phyloP scores from a whole-genome alignment of 2,113 vertebrate genomes.

The Microtus oregoni region DNA sequence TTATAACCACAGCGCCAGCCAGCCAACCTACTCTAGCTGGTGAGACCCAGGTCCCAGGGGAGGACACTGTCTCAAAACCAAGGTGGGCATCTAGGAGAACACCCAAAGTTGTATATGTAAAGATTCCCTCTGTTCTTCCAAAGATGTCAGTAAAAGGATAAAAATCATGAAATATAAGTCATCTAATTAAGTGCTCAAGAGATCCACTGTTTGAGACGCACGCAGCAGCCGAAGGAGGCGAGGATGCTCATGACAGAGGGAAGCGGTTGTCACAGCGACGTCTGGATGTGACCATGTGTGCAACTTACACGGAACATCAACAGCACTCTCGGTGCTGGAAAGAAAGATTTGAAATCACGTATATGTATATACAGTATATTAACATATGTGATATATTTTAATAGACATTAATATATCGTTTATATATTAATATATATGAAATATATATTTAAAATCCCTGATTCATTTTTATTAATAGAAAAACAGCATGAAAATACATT shows the following conservation, averaged over 20 bases:
- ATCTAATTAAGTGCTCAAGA: neutral
- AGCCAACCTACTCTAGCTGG: neutral
- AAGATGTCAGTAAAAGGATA: slow-evolving; percentile 22
- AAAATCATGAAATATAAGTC: slow-evolving; percentile 16
- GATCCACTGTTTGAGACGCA: neutral
- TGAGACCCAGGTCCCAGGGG: neutral
- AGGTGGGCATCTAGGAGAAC: neutral
- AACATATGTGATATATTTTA: neutral
- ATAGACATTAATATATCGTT: neutral
- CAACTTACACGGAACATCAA: neutral
- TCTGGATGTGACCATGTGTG: neutral
- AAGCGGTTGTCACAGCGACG: neutral
- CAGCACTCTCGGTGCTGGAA: neutral
- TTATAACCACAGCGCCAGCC: neutral
- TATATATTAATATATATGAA: neutral
- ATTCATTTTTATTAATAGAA: neutral
- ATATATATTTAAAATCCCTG: neutral
- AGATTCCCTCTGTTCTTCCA: slow-evolving; percentile 5
- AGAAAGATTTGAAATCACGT: slow-evolving; percentile 45
- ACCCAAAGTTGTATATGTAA: neutral
- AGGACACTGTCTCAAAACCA: neutral
- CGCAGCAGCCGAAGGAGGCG: neutral
- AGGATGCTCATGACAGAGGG: neutral
- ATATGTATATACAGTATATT: neutral
- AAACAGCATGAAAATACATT: slow-evolving; percentile 30